These are phyloP conservation scores for Centropus bengalensis DNA, from an alignment of 2,113 vertebrate species.

Conservation along the genomic window DNA sequence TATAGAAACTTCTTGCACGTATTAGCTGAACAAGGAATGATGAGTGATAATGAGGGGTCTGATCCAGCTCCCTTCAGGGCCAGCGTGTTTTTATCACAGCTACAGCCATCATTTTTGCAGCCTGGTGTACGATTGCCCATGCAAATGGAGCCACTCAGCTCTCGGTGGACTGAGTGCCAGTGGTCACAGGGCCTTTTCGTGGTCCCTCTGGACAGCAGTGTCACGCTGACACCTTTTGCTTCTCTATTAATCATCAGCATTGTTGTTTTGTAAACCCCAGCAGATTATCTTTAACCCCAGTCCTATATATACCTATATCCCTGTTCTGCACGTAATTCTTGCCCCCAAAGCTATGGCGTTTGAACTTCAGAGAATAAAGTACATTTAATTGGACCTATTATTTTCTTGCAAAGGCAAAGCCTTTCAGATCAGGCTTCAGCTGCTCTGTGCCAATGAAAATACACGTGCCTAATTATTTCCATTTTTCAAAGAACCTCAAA, in stretches of 20 bases:
- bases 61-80: conserved; percentile 33
- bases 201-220: neutral
- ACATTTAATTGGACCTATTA: conserved; percentile 75
- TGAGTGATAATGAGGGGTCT: conserved; percentile 38
- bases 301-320: neutral
- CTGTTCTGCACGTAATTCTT: conserved; percentile 53
- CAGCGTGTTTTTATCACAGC: conserved; percentile 16
- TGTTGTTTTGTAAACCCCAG: neutral
- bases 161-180: neutral
- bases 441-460: conserved; percentile 71
- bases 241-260: neutral
- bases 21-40: neutral
- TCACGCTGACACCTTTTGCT: neutral
- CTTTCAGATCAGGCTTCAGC: conserved; percentile 72
- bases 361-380: conserved; percentile 75
- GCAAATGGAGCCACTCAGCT: neutral
- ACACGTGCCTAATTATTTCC: conserved; percentile 75
- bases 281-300: neutral
- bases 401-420: conserved; percentile 67
- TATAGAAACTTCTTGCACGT: conserved; percentile 44
- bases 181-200: neutral
- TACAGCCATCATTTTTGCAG: neutral
- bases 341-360: conserved; percentile 64
- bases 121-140: neutral
- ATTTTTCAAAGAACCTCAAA: conserved; percentile 76